Conservation (phyloP, 2,888 invertebrate genomes). For the Amphipoea lucens region DNA sequence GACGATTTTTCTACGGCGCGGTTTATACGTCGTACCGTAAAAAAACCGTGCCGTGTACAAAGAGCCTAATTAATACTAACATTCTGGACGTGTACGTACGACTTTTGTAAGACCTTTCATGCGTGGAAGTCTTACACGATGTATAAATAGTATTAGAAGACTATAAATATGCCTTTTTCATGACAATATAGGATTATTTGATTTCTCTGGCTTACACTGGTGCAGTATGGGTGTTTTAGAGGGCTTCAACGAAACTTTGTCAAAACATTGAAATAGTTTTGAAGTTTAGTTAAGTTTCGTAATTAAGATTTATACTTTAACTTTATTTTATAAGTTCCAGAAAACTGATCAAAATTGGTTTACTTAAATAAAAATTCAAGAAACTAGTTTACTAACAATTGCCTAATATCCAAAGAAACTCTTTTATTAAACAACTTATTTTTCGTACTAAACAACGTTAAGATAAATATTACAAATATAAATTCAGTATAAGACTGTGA, state of each 20-base stretch:
- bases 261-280: neutral
- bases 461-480: too few species aligned
- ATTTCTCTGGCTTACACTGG: neutral
- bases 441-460: neutral
- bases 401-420: too few species aligned
- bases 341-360: neutral
- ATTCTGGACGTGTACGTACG: constrained; percentile 1
- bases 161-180: neutral
- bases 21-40: too few species aligned
- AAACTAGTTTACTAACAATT: neutral
- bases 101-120: neutral
- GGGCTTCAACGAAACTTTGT: neutral
- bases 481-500: fast-evolving
- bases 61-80: neutral
- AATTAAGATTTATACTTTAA: neutral
- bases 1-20: too few species aligned
- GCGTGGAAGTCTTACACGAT: neutral
- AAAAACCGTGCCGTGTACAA: too few species aligned
- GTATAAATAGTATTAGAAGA: neutral
- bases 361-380: too few species aligned
- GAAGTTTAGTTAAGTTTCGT: neutral
- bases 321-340: neutral
- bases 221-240: too few species aligned
- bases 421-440: neutral
- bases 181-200: neutral